A percentile compares a stretch with the other conserved stretches of the same genome.
Conservation (phyloP, 30 jellyfish, hydroid and myxozoan genomes). For the Haliclystus octoradiatus region DNA sequence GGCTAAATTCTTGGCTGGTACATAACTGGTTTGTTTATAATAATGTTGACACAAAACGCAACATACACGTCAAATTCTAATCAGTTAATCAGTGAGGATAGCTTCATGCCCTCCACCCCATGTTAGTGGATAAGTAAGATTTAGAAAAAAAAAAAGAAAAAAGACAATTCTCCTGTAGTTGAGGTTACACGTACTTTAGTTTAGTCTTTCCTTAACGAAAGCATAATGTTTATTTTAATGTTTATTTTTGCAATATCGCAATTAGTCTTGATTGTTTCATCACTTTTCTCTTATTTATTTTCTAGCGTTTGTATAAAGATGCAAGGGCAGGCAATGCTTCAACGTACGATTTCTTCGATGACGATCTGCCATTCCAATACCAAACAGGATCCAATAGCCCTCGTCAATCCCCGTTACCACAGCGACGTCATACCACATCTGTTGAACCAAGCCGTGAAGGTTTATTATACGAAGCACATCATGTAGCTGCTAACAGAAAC, state of each 20-base stretch:
- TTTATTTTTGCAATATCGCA: slow-evolving; percentile 1
- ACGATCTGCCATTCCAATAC: slow-evolving; percentile 22
- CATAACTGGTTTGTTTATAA: too few relatives aligned
- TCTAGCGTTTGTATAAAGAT: slow-evolving; percentile 36
- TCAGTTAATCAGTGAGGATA: too few relatives aligned
- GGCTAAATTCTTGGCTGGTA: too few relatives aligned
- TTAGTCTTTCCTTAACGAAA: neutral
- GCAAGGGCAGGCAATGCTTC: slow-evolving; percentile 90
- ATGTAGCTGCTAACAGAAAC: slow-evolving; percentile 32
- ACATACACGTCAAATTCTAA: too few relatives aligned
- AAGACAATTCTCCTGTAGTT: too few relatives aligned
- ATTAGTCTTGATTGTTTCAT: neutral
- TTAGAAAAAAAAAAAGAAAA: too few relatives aligned
- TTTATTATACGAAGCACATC: slow-evolving; percentile 24
- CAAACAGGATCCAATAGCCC: slow-evolving; percentile 25
- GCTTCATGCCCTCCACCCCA: too few relatives aligned
- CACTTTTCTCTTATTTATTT: neutral
- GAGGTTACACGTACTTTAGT: too few relatives aligned
- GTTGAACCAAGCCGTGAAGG: slow-evolving; percentile 8
- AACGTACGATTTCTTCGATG: slow-evolving; percentile 85
- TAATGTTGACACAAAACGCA: too few relatives aligned
- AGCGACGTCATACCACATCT: slow-evolving; percentile 53
- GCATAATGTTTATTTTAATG: neutral
- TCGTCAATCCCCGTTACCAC: slow-evolving; percentile 10
- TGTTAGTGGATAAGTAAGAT: too few relatives aligned